These are phyloP conservation scores for Notospermus geniculatus DNA, from an alignment of 1,140 invertebrate genomes.

Conservation along the genomic window DNA sequence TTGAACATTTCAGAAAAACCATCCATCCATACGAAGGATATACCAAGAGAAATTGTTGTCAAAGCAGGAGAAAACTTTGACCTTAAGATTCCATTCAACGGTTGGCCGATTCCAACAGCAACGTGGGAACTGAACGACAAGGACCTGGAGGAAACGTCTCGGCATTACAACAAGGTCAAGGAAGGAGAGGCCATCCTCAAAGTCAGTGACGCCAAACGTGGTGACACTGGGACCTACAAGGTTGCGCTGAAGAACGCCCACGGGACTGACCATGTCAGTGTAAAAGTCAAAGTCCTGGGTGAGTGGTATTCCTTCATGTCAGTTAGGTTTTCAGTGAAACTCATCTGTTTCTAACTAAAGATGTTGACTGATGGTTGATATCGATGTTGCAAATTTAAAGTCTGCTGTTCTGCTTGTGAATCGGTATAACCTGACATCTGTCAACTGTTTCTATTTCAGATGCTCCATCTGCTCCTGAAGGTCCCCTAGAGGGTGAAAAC, in stretches of 20 bases:
- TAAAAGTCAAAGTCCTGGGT: constrained; percentile 88
- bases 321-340: constrained; percentile 10
- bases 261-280: constrained; percentile 88
- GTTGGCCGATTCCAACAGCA: constrained; percentile 91
- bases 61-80: constrained; percentile 96
- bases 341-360: too few species aligned
- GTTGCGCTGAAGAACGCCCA: constrained; percentile 90
- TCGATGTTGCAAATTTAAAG: too few species aligned
- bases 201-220: constrained; percentile 85
- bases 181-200: constrained; percentile 89
- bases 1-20: constrained; percentile 86
- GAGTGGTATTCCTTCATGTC: too few species aligned
- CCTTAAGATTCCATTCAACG: constrained; percentile 91
- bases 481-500: constrained; percentile 79
- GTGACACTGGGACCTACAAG: constrained; percentile 88
- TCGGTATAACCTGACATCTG: neutral
- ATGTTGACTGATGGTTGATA: too few species aligned
- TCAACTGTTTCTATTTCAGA: constrained; percentile 62
- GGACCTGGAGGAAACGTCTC: constrained; percentile 68
- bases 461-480: constrained; percentile 82
- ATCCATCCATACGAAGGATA: constrained; percentile 88
- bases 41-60: constrained; percentile 92
- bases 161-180: constrained; percentile 54
- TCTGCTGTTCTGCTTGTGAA: constrained; percentile 27
- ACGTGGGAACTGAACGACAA: constrained; percentile 86